Conservation (phyloP, 2,113 vertebrate species). For the Oreochromis spilurus region DNA sequence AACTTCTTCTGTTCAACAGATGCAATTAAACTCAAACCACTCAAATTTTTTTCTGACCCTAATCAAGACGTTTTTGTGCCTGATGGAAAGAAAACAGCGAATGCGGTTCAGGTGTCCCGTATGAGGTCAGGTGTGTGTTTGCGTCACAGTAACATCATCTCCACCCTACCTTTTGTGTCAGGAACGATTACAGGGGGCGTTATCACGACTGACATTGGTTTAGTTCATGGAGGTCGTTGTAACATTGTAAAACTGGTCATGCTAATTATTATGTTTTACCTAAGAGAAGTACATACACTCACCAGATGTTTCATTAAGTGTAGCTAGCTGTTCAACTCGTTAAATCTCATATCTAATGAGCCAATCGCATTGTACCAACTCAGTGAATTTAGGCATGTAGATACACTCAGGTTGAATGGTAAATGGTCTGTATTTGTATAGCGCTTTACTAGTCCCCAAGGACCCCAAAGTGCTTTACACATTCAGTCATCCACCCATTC, state of each 20-base stretch:
- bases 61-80: background rate
- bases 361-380: background rate
- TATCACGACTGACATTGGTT: background rate
- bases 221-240: fast-evolving
- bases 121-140: background rate
- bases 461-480: too few relatives aligned
- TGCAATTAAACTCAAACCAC: background rate
- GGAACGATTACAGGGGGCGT: background rate
- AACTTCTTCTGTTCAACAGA: background rate
- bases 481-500: too few relatives aligned
- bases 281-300: background rate
- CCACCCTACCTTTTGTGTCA: background rate
- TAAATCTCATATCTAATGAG: background rate
- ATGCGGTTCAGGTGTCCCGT: background rate
- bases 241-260: background rate
- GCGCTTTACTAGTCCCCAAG: too few relatives aligned
- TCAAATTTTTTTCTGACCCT: background rate
- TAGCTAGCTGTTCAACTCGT: background rate
- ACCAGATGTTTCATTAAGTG: background rate
- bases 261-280: fast-evolving
- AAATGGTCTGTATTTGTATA: too few relatives aligned
- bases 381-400: background rate
- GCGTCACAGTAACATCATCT: background rate
- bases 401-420: background rate
- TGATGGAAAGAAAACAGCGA: background rate